These are phyloP conservation scores for Microplitis mediator DNA, from an alignment of 1,140 invertebrate species.

Conservation along the genomic window DNA sequence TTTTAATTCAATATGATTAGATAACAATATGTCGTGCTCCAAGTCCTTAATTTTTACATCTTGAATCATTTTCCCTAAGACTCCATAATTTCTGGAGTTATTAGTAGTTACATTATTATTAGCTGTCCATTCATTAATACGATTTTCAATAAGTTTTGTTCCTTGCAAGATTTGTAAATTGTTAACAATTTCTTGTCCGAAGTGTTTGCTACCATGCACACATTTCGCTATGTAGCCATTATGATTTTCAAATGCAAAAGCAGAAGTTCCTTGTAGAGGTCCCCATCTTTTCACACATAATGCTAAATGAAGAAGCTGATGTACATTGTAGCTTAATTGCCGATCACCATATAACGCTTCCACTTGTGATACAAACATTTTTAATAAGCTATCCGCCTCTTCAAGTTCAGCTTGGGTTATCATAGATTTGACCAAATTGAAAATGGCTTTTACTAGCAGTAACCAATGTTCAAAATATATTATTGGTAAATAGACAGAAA, in stretches of 20 bases:
- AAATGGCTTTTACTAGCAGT: constrained; percentile 24
- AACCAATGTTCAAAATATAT: constrained; percentile 41
- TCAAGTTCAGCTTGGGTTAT: constrained; percentile 24
- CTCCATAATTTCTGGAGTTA: background rate
- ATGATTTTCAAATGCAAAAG: constrained; percentile 36
- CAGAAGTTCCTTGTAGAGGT: constrained; percentile 31
- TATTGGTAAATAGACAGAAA: constrained; percentile 29
- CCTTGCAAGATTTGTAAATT: constrained; percentile 28
- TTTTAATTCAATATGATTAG: background rate
- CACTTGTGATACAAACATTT: constrained; percentile 33
- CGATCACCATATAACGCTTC: constrained; percentile 28
- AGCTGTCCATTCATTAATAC: background rate
- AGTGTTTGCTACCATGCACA: constrained; percentile 13
- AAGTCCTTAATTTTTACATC: background rate
- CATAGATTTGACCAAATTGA: constrained; percentile 27
- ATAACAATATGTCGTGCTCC: constrained; percentile 4
- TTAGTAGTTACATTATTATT: background rate
- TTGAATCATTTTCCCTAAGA: background rate
- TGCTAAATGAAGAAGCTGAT: constrained; percentile 36
- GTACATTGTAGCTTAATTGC: constrained; percentile 35
- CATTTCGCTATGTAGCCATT: constrained; percentile 30
- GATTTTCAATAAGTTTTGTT: constrained; percentile 23
- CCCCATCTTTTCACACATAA: constrained; percentile 38
- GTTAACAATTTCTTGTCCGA: constrained; percentile 38
- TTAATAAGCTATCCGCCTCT: constrained; percentile 28